Evolutionary conservation across 2,888 invertebrate genomes (phyloP), one percentile per base, ranked within the genome.

Genomic region (Drosophila mettleri): DNA sequence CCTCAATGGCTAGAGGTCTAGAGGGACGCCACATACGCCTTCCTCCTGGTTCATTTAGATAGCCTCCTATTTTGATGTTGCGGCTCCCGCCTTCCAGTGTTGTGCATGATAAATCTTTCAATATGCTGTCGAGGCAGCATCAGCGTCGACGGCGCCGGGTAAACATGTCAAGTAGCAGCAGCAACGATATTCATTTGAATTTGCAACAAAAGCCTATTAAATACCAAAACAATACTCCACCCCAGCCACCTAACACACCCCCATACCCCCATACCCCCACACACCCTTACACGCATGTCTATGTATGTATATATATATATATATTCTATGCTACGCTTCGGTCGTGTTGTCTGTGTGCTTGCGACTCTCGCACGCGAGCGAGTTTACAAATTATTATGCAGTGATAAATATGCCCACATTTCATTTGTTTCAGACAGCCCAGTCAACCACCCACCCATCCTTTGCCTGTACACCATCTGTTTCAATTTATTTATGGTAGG

Each of bases 181-280:
- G 55, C 67, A 81, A 69, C 77, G 74, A 77, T 77, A 73, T 74
- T 74, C 74, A 74, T 85, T 87, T 86, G 78, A 83, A 74, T 71
- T 75, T 87, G 73, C 73, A 82, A 82, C 79, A 80, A 84, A 84
- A 76, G 78, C 72, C 67, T 76, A 81, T 78, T 85, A 82, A 82
- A 85, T 85, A 69, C 74, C 85, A 77, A 82, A 82, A 82, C 81
- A 85, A 85, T 76, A 58, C 65, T 24, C 57, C 54, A 38, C 36
- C 63, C 49, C 18, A 36, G 8, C 34, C 34, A 38, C 24, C 2
- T 20, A 18, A 14, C 45, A 38, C 49, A 20, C 31, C 7, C 36
- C 10, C 39, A 38, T 43, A 36, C 16, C 12, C 31, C 4, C 31
- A 6, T 8, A 9, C 34, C n/a, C 5, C 16, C 22, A 18, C 39